These are phyloP conservation scores for Triplophysa rosa DNA, from an alignment of 2,113 vertebrate genomes.

Conservation along the genomic window DNA sequence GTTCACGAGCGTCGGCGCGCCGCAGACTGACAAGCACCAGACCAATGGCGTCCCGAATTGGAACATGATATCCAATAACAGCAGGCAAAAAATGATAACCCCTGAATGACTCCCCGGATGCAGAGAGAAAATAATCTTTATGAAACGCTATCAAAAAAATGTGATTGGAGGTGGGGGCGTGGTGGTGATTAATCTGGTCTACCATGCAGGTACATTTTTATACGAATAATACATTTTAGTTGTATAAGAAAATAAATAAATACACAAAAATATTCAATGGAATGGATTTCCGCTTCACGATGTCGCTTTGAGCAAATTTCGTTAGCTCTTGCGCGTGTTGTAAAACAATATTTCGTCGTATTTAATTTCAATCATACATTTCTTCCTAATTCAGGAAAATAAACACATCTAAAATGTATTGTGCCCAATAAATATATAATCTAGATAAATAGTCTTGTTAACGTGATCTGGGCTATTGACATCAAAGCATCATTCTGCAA, in stretches of 20 bases:
- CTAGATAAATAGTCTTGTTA: too few relatives aligned
- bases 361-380: too few relatives aligned
- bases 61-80: slow-evolving; percentile 54
- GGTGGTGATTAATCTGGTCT: not conserved
- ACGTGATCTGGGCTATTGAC: not conserved
- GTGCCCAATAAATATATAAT: too few relatives aligned
- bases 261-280: not conserved
- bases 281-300: not conserved
- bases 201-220: not conserved
- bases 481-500: not conserved
- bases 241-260: not conserved
- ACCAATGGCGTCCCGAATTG: slow-evolving; percentile 50
- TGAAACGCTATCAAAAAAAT: slow-evolving; percentile 16
- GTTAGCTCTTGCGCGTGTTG: too few relatives aligned
- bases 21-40: slow-evolving; percentile 57
- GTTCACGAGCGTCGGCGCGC: slow-evolving; percentile 66
- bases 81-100: not conserved
- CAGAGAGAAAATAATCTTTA: slow-evolving; percentile 58
- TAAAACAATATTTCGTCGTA: not conserved
- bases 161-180: slow-evolving; percentile 9
- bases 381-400: too few relatives aligned
- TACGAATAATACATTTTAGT: not conserved
- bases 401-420: too few relatives aligned
- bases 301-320: too few relatives aligned
- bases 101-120: slow-evolving; percentile 54